These are phyloP conservation scores for Matsumurasca onukii DNA, from an alignment of 1,140 invertebrate species.

Conservation along the genomic window DNA sequence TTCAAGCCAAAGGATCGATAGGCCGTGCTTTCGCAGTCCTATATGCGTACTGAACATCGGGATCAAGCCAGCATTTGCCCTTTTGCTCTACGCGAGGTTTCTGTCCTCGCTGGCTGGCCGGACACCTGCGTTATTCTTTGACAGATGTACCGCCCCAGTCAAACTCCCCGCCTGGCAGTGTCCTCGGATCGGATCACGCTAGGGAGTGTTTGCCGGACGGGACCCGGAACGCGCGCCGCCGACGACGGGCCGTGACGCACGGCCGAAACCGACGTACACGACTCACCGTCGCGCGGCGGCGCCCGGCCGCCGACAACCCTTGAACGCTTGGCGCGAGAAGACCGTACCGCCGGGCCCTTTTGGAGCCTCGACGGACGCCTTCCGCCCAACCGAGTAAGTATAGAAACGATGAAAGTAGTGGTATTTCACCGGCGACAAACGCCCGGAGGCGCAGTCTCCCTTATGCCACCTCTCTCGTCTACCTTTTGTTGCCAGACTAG, in stretches of 20 bases:
- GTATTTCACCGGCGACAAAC: too few species aligned
- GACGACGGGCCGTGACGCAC: neutral
- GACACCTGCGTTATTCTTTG: conserved; percentile 73
- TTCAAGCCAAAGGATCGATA: conserved; percentile 75
- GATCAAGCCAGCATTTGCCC: conserved; percentile 79
- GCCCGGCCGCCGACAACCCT: conserved; percentile 31
- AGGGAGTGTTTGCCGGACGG: conserved; percentile 44
- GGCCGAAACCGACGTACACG: conserved; percentile 46
- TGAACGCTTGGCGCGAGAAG: conserved; percentile 34
- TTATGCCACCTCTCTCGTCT: too few species aligned
- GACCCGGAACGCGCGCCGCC: neutral
- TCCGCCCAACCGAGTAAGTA: conserved; percentile 66
- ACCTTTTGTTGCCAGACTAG: too few species aligned
- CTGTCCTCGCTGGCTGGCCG: conserved; percentile 77
- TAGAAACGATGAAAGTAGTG: conserved; percentile 69
- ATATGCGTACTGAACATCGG: conserved; percentile 64
- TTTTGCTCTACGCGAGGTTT: conserved; percentile 84
- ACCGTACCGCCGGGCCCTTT: conserved; percentile 29
- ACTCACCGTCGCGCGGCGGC: neutral
- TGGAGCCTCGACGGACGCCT: conserved; percentile 53
- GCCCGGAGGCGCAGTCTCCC: too few species aligned
- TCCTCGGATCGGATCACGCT: conserved; percentile 62
- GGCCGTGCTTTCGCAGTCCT: conserved; percentile 75
- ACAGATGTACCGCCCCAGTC: conserved; percentile 79
- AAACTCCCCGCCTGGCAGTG: conserved; percentile 73